Evolutionary conservation across 2,113 vertebrate genomes (phyloP).

Genomic region (Protobothrops flavoviridis): DNA sequence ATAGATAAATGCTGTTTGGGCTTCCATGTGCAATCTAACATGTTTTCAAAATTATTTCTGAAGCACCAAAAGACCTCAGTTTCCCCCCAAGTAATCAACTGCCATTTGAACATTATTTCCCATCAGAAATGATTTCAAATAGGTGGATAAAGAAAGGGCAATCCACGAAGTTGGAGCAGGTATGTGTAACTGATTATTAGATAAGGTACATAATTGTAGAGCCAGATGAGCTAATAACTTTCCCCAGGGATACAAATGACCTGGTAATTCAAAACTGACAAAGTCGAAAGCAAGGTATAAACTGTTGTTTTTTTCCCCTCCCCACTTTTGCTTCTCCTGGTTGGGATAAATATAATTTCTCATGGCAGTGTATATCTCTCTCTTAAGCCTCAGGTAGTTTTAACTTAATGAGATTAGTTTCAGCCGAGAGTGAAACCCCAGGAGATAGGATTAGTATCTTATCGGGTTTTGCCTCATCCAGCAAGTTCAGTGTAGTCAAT

Average conservation of each 20-base stretch:
- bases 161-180: constrained; percentile 43
- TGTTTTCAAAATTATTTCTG: neutral
- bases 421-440: constrained; percentile 61
- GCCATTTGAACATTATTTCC: constrained; percentile 43
- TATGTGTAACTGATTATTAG: constrained; percentile 35
- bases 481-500: constrained; percentile 54
- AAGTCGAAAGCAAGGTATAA: constrained; percentile 62
- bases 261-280: constrained; percentile 56
- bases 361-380: constrained; percentile 58
- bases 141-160: neutral
- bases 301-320: constrained; percentile 30
- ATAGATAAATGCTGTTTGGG: neutral
- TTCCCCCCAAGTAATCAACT: constrained; percentile 27
- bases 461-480: constrained; percentile 64
- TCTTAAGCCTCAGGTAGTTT: constrained; percentile 66
- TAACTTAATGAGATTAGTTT: constrained; percentile 68
- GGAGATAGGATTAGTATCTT: constrained; percentile 62
- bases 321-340: constrained; percentile 8
- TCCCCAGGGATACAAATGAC: constrained; percentile 50
- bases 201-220: constrained; percentile 39
- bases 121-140: constrained; percentile 50
- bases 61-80: neutral
- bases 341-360: constrained; percentile 69
- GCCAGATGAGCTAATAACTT: constrained; percentile 54
- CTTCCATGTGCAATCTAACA: neutral